Evolutionary conservation across 2,113 vertebrate species (phyloP).

Genomic region (Ariopsis seemanni): DNA sequence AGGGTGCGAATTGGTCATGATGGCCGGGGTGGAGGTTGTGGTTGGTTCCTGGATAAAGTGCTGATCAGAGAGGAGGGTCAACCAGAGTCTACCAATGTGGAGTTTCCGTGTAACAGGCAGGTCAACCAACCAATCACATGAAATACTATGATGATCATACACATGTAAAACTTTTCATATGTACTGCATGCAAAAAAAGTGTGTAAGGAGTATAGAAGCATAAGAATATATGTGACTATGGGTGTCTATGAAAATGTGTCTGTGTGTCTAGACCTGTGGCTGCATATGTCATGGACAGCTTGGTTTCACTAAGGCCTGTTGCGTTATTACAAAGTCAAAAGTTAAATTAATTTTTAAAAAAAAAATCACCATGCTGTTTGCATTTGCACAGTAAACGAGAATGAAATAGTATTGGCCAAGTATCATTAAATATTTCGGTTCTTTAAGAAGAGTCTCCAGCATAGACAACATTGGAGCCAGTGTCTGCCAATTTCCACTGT

Average conservation of each 20-base stretch:
- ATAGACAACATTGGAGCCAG: not conserved
- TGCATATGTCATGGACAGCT: not conserved
- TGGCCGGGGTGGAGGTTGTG: conserved; percentile 87
- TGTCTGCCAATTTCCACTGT: not conserved
- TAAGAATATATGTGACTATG: not conserved
- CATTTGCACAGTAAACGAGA: not conserved
- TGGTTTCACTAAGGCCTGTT: not conserved
- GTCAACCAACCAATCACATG: conserved; percentile 30
- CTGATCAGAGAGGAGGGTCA: conserved; percentile 92
- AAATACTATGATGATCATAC: not conserved
- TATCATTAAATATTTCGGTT: not conserved
- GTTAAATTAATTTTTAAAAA: not conserved
- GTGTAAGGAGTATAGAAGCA: not conserved
- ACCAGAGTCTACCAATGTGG: conserved; percentile 82
- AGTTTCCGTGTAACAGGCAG: conserved; percentile 93
- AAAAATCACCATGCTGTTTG: not conserved
- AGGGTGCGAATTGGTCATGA: conserved; percentile 90
- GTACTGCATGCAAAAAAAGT: not conserved
- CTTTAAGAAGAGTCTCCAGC: not conserved
- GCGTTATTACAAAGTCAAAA: not conserved
- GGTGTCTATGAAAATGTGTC: not conserved
- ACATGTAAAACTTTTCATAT: not conserved
- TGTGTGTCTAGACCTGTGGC: not conserved
- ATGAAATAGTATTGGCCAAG: not conserved
- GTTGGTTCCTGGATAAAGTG: conserved; percentile 95